Evolutionary conservation across 2,888 invertebrate genomes (phyloP), one percentile per base, ranked within the genome.

Genomic region (Deladenus siricidicola): DNA sequence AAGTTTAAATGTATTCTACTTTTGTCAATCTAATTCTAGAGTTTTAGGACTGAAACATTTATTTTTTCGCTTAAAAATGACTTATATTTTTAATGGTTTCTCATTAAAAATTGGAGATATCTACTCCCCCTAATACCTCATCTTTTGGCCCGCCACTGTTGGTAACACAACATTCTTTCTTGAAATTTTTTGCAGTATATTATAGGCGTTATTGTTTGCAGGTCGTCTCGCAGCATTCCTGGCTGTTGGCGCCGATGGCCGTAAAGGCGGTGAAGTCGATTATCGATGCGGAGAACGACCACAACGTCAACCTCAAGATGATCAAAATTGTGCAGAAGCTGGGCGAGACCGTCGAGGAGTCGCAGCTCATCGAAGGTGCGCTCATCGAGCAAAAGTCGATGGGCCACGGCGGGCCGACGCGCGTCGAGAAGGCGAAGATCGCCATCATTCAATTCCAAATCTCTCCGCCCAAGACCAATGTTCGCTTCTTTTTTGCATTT

Each of bases 371-470:
- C 56, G 89, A 90, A 58, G 98, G 98, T n/a, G 84, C 99, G 51
- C 88, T 96, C 2, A 89, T 99, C 73, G 88, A 90, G 14, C 90
- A 90, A 79, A 88, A 87, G 76, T 85, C 89, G 0, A 85, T 89
- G 56, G 90, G 92, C 75, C 80, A 80, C 34, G 91, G 89, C 78
- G 94, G 93, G 0, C 93, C 94, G 0, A 89, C 87, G 75, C 86
- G 88, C 71, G 85, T 98, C 62, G 96, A 98, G 80, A 96, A 96
- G 80, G 96, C 94, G 4, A 96, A 93, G 83, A 91, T 99, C 81
- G 98, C 89, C 62, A 86, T 99, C 19, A 96, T 99, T 70, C 98
- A 99, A 81, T 99, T 99, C 82, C 99, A 98, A 80, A 90, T 99
- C 80, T 98, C 98, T 17, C 90, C 98, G 56, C 98, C 98, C 6